Evolutionary conservation across 1,140 invertebrate genomes (phyloP), one percentile per base, ranked within the genome.

Genomic region (Bombus waltoni): DNA sequence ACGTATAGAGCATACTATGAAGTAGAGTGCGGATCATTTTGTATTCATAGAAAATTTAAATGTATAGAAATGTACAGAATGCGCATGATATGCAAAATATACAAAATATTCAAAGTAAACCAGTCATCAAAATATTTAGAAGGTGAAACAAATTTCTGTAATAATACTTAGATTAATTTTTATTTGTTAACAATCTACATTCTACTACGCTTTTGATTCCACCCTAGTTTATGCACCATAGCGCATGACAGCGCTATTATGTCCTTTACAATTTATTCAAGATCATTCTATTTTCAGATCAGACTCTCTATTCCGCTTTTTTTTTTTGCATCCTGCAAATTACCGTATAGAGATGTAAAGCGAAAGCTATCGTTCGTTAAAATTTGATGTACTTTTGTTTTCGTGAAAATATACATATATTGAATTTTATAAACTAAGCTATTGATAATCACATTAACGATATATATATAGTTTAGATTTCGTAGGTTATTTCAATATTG

Each of bases 221-320:
- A 76, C 44, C 73, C 42, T 22, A 76, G 47, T 85, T 85, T 85
- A 81, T 81, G 84, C 71, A 85, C 42, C 71, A 59, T 28, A 68
- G 79, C 53, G 84, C 71, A 57, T 85, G 44, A 74, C 84, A 66
- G 32, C 15, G 11, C 42, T 44, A 81, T 85, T 81, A 57, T 81
- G 32, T 73, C 57, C 59, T 59, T 81, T 38, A n/a, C 59, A 65
- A 81, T 57, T 81, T 59, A 73, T 47, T 73, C 42, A 65, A 9
- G 28, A 25, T 42, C 13, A 74, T 40, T 81, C 72, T 74, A 81
- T 74, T 75, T 81, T 75, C n/a, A 42, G 59, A 9, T 38, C 35
- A 4, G 8, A 42, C 28, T 68, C 44, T 53, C 59, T 81, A 44
- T 74, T 53, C 59, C 38, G 70, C 35, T 62, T 59, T 11, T 57